Evolutionary conservation across 1,140 invertebrate genomes (phyloP).

Genomic region (Palaemon carinicauda): DNA sequence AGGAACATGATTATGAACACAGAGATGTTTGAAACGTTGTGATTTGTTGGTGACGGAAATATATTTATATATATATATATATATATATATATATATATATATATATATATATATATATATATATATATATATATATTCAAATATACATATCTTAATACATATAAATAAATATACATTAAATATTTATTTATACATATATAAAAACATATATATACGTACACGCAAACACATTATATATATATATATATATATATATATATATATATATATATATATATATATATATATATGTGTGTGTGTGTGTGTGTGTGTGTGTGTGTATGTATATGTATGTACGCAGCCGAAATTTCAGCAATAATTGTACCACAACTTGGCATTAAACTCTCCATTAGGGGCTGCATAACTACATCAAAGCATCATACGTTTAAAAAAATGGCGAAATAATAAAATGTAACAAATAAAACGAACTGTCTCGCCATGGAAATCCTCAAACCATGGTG

Average conservation of each 20-base stretch:
- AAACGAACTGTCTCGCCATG: no score
- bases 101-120: neutral
- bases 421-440: no score
- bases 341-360: no score
- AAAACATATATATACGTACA: neutral
- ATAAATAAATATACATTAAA: no score
- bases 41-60: no score
- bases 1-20: no score
- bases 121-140: neutral
- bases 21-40: no score
- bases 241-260: neutral
- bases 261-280: neutral
- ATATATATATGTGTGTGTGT: neutral
- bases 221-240: neutral
- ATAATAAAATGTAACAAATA: no score
- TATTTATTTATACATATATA: neutral
- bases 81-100: neutral
- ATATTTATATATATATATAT: neutral
- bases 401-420: no score
- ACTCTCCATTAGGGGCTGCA: no score
- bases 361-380: no score
- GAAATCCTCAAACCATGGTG: no score
- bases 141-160: neutral
- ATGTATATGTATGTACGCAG: neutral
- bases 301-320: neutral